Conservation (phyloP, 2,888 invertebrate species). For the Agonum fuliginosum region DNA sequence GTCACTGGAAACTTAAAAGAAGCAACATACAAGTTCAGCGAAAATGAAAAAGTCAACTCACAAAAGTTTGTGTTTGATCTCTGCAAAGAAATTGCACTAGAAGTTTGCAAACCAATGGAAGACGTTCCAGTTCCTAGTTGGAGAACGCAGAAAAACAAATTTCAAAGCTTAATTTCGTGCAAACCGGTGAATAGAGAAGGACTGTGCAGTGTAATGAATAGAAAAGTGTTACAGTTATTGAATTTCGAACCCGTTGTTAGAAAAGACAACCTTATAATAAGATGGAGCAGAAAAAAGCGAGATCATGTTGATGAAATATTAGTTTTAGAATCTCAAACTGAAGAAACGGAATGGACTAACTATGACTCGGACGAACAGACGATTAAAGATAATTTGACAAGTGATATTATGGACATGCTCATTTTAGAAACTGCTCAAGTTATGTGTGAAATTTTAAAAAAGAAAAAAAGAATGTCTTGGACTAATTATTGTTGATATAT, state of each 20-base stretch:
- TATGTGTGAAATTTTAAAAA: conserved; percentile 65
- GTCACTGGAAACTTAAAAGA: conserved; percentile 67
- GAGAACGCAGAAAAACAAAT: conserved; percentile 73
- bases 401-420: conserved; percentile 76
- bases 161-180: conserved; percentile 69
- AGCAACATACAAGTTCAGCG: conserved; percentile 62
- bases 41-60: conserved; percentile 66
- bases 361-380: conserved; percentile 82
- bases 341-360: conserved; percentile 84
- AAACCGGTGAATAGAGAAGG: conserved; percentile 73
- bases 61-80: conserved; percentile 76
- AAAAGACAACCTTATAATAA: conserved; percentile 76
- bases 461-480: conserved; percentile 60
- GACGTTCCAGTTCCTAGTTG: conserved; percentile 74
- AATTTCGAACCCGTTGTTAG: conserved; percentile 74
- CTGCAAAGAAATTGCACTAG: conserved; percentile 77
- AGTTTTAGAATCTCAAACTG: conserved; percentile 81
- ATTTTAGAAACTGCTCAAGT: conserved; percentile 73
- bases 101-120: conserved; percentile 73
- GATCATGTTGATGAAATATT: conserved; percentile 84
- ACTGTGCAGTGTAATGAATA: conserved; percentile 74
- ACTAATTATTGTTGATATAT: conserved; percentile 39
- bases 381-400: conserved; percentile 79
- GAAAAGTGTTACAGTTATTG: conserved; percentile 74
- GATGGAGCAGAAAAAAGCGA: conserved; percentile 79